These are phyloP conservation scores for Chiloscyllium plagiosum DNA, from an alignment of 2,113 vertebrate species.

Conservation along the genomic window DNA sequence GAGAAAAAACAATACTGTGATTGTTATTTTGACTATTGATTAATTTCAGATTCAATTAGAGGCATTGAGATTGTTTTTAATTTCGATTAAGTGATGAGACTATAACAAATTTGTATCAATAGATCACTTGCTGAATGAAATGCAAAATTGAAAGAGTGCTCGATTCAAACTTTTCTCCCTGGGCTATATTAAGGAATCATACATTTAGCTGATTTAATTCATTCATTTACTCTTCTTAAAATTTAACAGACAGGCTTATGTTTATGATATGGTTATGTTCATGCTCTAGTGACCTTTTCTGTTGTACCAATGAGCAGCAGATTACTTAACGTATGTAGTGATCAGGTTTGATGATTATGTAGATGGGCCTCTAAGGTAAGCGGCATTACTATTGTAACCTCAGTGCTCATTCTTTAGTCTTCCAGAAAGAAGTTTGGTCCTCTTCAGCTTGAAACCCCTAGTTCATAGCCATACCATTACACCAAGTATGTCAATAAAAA, in stretches of 20 bases:
- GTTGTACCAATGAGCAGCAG: neutral
- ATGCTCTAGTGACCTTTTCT: neutral
- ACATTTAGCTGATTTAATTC: neutral
- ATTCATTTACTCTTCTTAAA: neutral
- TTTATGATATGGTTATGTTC: neutral
- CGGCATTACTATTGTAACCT: too few relatives aligned
- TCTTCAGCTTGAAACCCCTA: too few relatives aligned
- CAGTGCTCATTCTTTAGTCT: too few relatives aligned
- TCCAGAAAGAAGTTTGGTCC: too few relatives aligned
- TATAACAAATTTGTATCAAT: neutral
- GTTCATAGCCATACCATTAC: too few relatives aligned
- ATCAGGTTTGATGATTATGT: too few relatives aligned
- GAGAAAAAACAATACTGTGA: neutral
- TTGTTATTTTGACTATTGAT: neutral
- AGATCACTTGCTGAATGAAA: neutral
- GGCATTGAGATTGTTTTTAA: neutral
- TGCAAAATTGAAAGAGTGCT: neutral
- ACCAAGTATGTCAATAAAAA: too few relatives aligned
- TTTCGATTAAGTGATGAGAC: neutral
- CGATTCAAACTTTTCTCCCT: neutral
- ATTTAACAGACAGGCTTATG: neutral
- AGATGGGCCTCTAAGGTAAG: too few relatives aligned
- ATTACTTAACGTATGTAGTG: too few relatives aligned
- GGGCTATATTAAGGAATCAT: neutral
- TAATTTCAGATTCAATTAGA: neutral